Evolutionary conservation across 2,797 vertebrate species (phyloP), one percentile per base, ranked within the genome.

Genomic region (Pyrocephalus nanus): DNA sequence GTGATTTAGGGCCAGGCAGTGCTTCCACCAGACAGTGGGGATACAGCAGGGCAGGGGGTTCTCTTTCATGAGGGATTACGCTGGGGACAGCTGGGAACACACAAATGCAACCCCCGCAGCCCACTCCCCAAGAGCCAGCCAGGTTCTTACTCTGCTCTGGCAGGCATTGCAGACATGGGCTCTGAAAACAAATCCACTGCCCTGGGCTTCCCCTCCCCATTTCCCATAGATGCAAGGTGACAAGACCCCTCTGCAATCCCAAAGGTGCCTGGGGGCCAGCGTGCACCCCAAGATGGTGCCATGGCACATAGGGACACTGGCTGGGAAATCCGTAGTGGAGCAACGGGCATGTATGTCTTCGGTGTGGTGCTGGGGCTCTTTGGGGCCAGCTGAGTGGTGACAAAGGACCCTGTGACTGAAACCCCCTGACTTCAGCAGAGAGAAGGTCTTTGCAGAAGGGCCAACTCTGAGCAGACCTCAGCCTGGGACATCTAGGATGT

Each of bases 61-160:
- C 90, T 89, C 93, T 97, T 97, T 97, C 93, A n/a, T 58, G 40
- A 95, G 62, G 40, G 64, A 97, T 97, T 97, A 97, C 9, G 5
- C 22, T 72, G 72, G 55, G 87, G 90, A 97, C 97, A 97, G 97
- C 97, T 97, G 97, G 95, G 95, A 97, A 98, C 91, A 98, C 96
- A 97, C 23, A 96, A 86, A 79, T 2, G 0, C 53, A 70, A 42
- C 6, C 38, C 45, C 29, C 12, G 21, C 3, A 2, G 8, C 4
- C 43, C 54, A 54, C 51, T 53, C 27, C 55, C 38, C 67, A 66
- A 36, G 48, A 91, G 32, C 29, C 11, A 30, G 43, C 7, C 6
- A 1, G 17, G 30, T 83, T 93, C 61, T 89, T 18, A 1, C 34
- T 36, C 69, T 1, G 1, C 38, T 50, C 32, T 6, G 3, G 40